These are phyloP conservation scores for Alaudala cheleensis DNA, from an alignment of 2,113 vertebrate species.

Conservation along the genomic window DNA sequence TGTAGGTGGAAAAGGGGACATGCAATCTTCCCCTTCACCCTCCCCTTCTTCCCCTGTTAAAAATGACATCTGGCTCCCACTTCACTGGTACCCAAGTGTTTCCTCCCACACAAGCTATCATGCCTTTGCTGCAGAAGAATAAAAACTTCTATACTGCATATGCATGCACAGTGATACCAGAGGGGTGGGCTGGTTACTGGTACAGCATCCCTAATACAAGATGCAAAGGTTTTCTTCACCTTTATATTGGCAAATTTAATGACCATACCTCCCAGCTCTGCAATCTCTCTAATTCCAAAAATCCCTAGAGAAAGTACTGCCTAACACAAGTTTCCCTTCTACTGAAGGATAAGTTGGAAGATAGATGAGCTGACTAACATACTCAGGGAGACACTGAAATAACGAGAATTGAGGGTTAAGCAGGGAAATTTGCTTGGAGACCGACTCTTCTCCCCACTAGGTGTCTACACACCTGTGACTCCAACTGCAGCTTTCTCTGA, in stretches of 20 bases:
- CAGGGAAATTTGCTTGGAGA: not conserved
- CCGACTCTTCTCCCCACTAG: conserved; percentile 37
- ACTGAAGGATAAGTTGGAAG: not conserved
- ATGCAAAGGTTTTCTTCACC: not conserved
- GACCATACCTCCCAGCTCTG: not conserved
- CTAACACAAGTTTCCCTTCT: not conserved
- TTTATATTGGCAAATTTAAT: not conserved
- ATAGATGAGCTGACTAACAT: not conserved
- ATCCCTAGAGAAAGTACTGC: not conserved
- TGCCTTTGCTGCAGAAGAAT: not conserved
- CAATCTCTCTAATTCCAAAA: not conserved
- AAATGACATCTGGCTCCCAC: not conserved
- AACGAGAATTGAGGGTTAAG: not conserved
- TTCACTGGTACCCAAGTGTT: not conserved
- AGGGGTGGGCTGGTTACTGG: not conserved
- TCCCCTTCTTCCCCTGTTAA: not conserved
- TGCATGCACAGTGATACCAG: not conserved
- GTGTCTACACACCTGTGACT: conserved; percentile 50
- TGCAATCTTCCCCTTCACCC: not conserved
- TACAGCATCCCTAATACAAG: not conserved
- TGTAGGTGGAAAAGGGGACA: not conserved
- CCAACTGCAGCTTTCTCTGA: not conserved
- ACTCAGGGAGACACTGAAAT: not conserved
- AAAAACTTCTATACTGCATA: not conserved
- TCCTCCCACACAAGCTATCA: not conserved